Evolutionary conservation across 2,797 vertebrate species (phyloP).

Genomic region (Falco biarmicus): DNA sequence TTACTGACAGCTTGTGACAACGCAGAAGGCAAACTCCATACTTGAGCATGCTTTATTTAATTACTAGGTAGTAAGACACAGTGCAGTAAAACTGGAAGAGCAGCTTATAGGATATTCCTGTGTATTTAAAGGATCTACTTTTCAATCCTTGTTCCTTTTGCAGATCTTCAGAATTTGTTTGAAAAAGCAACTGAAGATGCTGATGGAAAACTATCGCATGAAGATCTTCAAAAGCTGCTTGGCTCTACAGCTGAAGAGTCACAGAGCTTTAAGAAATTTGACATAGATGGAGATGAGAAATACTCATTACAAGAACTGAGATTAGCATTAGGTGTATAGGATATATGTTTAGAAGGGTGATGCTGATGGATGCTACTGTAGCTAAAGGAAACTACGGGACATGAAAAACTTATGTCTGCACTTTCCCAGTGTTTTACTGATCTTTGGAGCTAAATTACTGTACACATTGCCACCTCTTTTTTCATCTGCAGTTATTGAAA

Average conservation of each 20-base stretch:
- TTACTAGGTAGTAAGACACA: background rate
- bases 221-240: conserved; percentile 72
- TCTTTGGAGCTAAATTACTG: conserved; percentile 63
- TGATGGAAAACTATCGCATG: conserved; percentile 72
- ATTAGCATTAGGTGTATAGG: conserved; percentile 73
- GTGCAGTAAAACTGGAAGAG: background rate
- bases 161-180: conserved; percentile 80
- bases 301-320: conserved; percentile 78
- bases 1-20: background rate
- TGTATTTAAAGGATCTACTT: background rate
- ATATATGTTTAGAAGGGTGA: conserved; percentile 33
- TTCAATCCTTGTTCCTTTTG: conserved; percentile 14
- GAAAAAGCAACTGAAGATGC: conserved; percentile 41
- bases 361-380: conserved; percentile 46
- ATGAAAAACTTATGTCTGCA: conserved; percentile 29
- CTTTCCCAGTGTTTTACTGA: conserved; percentile 54
- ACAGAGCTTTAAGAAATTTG: conserved; percentile 71
- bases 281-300: conserved; percentile 75
- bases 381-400: conserved; percentile 37
- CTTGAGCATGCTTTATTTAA: background rate
- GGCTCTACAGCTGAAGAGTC: conserved; percentile 52
- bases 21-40: background rate
- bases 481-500: conserved; percentile 60
- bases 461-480: conserved; percentile 60
- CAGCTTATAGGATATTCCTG: background rate